Percentiles rank a stretch among this genome's conserved stretches.
Conservation (phyloP, 2,113 vertebrate genomes). For the Mesoclemmys tuberculata region DNA sequence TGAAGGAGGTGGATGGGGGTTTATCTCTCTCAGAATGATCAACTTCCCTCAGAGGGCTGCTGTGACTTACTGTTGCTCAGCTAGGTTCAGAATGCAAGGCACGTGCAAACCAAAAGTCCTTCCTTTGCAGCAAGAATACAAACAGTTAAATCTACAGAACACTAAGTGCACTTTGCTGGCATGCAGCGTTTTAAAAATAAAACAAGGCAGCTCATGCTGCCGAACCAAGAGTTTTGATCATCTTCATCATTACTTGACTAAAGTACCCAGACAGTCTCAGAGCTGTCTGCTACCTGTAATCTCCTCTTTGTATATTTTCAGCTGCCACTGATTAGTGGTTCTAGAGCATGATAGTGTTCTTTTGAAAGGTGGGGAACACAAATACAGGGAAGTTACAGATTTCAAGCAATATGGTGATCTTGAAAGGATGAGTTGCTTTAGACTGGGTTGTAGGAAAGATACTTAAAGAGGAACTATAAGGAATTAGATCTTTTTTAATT, state of each 20-base stretch:
- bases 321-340: not conserved
- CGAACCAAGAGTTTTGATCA: rapidly evolving
- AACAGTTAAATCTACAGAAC: constrained; percentile 30
- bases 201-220: not conserved
- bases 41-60: not conserved
- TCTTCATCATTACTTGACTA: constrained; percentile 3
- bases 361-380: not conserved
- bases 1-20: not conserved
- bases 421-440: not conserved
- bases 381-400: not conserved
- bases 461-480: not conserved
- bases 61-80: not conserved
- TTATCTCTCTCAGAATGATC: rapidly evolving
- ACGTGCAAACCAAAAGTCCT: not conserved
- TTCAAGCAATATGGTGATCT: not conserved
- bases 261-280: constrained; percentile 47
- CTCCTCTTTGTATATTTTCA: constrained; percentile 11
- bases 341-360: not conserved
- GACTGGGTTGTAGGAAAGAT: not conserved
- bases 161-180: not conserved
- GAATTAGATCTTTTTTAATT: not conserved
- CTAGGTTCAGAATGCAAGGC: not conserved
- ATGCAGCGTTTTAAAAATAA: not conserved
- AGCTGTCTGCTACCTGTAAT: too few relatives aligned
- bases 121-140: constrained; percentile 1